phyloP scores from a whole-genome alignment of 1,140 invertebrate genomes.

The Centruroides vittatus region DNA sequence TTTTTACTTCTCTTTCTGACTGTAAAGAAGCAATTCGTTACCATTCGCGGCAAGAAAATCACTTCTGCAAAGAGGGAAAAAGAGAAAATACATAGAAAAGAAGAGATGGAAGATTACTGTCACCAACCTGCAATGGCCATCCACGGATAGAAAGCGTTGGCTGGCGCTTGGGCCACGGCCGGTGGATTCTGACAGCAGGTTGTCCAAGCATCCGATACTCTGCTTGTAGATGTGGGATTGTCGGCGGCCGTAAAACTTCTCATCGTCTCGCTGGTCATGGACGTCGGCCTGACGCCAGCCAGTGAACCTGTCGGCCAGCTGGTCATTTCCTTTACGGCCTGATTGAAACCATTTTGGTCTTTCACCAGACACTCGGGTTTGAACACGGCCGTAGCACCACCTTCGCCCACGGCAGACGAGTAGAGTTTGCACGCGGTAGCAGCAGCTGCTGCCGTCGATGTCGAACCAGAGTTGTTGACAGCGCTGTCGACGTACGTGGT shows the following conservation, averaged over 20 bases:
- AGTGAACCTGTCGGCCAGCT: slow-evolving; percentile 33
- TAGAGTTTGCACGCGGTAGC: slow-evolving; percentile 54
- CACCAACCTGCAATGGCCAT: slow-evolving; percentile 87
- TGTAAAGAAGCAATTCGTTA: too few relatives aligned
- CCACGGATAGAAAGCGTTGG: slow-evolving; percentile 89
- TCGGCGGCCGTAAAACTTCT: slow-evolving; percentile 37
- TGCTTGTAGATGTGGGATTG: slow-evolving; percentile 37
- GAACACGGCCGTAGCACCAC: slow-evolving; percentile 8
- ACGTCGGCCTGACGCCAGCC: slow-evolving; percentile 7
- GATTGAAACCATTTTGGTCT: slow-evolving; percentile 18
- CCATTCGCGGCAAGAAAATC: too few relatives aligned
- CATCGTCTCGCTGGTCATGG: slow-evolving; percentile 14
- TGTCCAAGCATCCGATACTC: slow-evolving; percentile 50
- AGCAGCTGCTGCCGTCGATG: not conserved
- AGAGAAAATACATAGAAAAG: not conserved
- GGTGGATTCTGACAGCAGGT: slow-evolving; percentile 63
- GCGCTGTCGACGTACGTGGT: not conserved
- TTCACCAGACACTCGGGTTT: slow-evolving; percentile 18
- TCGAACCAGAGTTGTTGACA: not conserved
- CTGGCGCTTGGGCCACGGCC: slow-evolving; percentile 37
- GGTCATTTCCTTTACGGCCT: slow-evolving; percentile 26
- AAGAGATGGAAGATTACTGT: not conserved
- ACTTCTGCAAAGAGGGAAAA: too few relatives aligned
- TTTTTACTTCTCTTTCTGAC: too few relatives aligned
- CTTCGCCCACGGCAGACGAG: slow-evolving; percentile 25